Base-by-base conservation (phyloP, 2,113 vertebrate species). In the Gymnocephalus cernua region DNA sequence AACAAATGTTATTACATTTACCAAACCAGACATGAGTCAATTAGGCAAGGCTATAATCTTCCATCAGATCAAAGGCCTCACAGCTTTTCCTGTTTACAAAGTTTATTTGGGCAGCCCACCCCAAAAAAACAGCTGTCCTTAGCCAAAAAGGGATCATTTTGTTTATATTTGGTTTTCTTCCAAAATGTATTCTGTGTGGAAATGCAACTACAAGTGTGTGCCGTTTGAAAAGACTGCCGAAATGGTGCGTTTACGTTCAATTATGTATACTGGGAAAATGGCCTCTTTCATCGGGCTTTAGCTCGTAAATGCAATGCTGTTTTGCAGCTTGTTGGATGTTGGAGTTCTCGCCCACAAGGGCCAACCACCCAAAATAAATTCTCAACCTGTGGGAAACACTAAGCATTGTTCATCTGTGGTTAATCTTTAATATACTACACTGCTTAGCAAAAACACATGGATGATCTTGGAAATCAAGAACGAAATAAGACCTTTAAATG, bases 331-430 rank as follows among this genome's bases (percentile, higher is more conserved):
- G 70, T 80, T 81, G 41, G 41, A 75, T 66, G 44, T 80, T 59
- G 44, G n/a, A 57, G 51, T 53, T 74, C 77, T 27, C 6, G 6
- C 54, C 71, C 66, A 81, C 5, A 2, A 53, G 9, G 68, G 67
- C 45, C 23, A 54, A 79, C 14, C 15, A 21, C 51, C 29, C 79
- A 61, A 73, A 88, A 79, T 82, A 75, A 69, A 88, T 81, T 79
- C 56, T 74, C 27, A 77, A 75, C 74, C 62, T 89, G 71, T 68
- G 79, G 87, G 58, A 81, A 68, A 84, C 66, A 85, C 76, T 65
- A 69, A 87, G 90, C 88, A 88, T 76, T 87, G 76, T 85, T 87
- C 69, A 77, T 79, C 66, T 88, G 84, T 90, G 86, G 85, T 93
- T 88, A 87, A 93, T 91, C 72, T 90, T 76, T 62, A 83, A 82